Base-by-base conservation (phyloP, 2,888 invertebrate genomes). In the Sphinx pinastri region DNA sequence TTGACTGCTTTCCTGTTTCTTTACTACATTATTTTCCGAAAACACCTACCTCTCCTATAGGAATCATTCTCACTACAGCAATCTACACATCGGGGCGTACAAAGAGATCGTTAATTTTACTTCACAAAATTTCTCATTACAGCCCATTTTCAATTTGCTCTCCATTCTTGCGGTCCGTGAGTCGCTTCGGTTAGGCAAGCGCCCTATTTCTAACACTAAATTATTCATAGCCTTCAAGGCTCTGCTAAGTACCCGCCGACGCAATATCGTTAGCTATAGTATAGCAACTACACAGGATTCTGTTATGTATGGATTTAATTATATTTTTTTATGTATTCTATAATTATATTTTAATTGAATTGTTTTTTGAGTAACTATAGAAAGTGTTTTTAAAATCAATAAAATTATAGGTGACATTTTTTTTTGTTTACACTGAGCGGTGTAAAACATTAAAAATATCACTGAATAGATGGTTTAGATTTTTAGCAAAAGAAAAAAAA, bases 141-240 rank as follows among this genome's bases (percentile, higher is more conserved):
- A 52, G 54, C 10, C 47, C 54, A 63, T 38, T 63, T 69, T 52
- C 54, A 63, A 63, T 68, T 68, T 60, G 68, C 58, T 72, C 67
- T 68, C 70, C 71, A 66, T 75, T 74, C 71, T 77, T 69, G 69
- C 66, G 19, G 70, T 45, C 75, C 72, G 77, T 78, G 75, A 75
- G 84, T 85, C 80, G 72, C 79, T 55, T 67, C 19, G 74, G 81
- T 80, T 77, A 79, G 81, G 79, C 78, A 80, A 81, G 81, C 87
- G 83, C 79, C 88, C 87, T 86, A 87, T 88, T 88, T 87, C 88
- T 88, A 88, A 85, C 77, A 81, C 85, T 88, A 88, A 89, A 90
- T 88, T 88, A 90, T 90, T 89, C 88, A 90, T 83, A 81, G 81
- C 79, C 80, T 84, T 80, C 83, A 85, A 87, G 86, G 81, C 86